A percentile compares a stretch with the other conserved stretches of the same genome.
These are phyloP conservation scores for Palythoa grandiflora DNA, from an alignment of 92 coral and sea anemone genomes.

Conservation along the genomic window DNA sequence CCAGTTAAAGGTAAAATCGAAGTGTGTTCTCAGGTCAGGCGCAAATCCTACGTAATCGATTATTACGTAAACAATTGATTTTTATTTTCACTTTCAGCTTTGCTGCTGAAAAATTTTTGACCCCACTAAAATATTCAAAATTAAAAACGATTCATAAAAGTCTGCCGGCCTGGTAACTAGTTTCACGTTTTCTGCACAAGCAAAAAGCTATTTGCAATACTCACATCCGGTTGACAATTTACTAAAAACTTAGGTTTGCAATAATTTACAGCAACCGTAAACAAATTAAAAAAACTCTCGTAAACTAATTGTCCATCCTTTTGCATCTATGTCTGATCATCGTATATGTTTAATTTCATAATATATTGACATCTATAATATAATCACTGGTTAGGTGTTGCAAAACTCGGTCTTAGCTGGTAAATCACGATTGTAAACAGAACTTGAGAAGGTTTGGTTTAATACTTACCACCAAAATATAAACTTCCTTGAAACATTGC, in stretches of 20 bases:
- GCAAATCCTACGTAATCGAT: not conserved
- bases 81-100: not conserved
- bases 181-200: not conserved
- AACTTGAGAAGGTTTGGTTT: not conserved
- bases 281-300: not conserved
- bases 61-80: not conserved
- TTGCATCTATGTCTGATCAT: not conserved
- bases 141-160: not conserved
- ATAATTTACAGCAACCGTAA: not conserved
- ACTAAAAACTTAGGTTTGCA: not conserved
- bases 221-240: slow-evolving; percentile 15
- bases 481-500: not conserved
- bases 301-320: not conserved
- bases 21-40: not conserved
- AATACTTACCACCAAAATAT: slow-evolving; percentile 10
- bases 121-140: not conserved
- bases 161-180: not conserved
- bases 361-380: not conserved
- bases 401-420: not conserved
- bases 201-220: not conserved
- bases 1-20: not conserved
- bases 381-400: not conserved
- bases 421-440: not conserved
- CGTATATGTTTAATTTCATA: not conserved
- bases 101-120: not conserved